Conservation (phyloP, 30 jellyfish, hydroid and myxozoan species). For the Chrysaora quinquecirrha region DNA sequence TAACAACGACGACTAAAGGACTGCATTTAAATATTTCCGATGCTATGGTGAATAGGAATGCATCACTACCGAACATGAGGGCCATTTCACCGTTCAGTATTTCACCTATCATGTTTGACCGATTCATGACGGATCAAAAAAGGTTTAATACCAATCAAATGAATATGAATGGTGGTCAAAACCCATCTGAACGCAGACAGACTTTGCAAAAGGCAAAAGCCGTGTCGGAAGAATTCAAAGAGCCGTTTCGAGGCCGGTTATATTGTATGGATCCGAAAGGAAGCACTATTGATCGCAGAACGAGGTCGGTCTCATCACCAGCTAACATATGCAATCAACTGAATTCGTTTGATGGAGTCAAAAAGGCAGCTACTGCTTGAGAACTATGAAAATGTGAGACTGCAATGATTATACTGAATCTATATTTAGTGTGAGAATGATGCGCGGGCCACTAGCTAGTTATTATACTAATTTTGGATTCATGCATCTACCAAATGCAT, state of each 20-base stretch:
- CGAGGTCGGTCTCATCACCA: not conserved
- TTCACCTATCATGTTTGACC: not conserved
- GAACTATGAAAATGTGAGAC: no score
- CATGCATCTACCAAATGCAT: no score
- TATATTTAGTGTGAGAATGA: no score
- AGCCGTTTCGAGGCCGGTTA: not conserved
- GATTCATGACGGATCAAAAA: not conserved
- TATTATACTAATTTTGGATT: no score
- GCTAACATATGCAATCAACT: not conserved
- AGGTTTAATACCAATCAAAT: not conserved
- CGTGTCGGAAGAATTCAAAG: not conserved
- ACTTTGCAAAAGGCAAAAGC: not conserved
- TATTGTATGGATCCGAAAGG: not conserved
- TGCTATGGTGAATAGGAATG: not conserved
- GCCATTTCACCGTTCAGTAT: not conserved
- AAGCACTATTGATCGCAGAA: not conserved
- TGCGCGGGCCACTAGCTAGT: no score
- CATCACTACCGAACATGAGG: not conserved
- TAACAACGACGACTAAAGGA: not conserved
- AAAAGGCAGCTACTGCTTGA: no score
- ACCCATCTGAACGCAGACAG: not conserved
- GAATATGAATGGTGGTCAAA: not conserved
- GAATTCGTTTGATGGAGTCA: not conserved
- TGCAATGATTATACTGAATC: no score
- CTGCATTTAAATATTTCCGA: not conserved